Evolutionary conservation across 2,888 invertebrate genomes (phyloP), one percentile per base, ranked within the genome.

Genomic region (Xylocampa areola): DNA sequence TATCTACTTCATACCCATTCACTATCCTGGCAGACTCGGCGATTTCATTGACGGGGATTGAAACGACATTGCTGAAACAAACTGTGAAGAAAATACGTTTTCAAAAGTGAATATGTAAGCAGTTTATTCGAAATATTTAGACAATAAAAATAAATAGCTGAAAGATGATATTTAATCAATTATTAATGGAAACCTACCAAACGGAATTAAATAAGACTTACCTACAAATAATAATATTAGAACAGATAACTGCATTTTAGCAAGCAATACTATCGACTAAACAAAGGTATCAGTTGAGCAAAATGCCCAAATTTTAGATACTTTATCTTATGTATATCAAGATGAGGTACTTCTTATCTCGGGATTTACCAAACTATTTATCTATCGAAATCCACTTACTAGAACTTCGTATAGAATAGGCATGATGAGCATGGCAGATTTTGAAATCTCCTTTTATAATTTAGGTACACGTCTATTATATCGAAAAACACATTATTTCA

Each of bases 1-100:
- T 92, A 65, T 90, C 85, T 21, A 91, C 87, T 69, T 83, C 84
- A 67, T 80, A 85, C 8, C 94, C 94, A 68, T 94, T 94, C 1
- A 94, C 92, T 62, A 94, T 88, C 21, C 92, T 82, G 6, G 81
- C 79, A 45, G 81, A 50, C 13, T 76, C 74, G 11, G 48, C 71
- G 11, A 37, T 27, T 41, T 78, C 68, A 25, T 57, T 19, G 33
- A 73, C 32, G 10, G 84, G 79, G 11, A 66, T 54, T 61, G 81
- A 60, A 50, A 62, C 5, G 10, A 76, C 68, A 39, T 63, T 37
- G 33, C 50, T 70, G 7, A 55, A 45, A 23, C 53, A 52, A 25
- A 43, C 82, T 83, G 73, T 2, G 23, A 50, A 25, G 21, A 21
- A 16, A 0, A 17, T n/a, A n/a, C n/a, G n/a, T n/a, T n/a, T n/a